Evolutionary conservation across 1,140 invertebrate species (phyloP), one percentile per base, ranked within the genome.

Genomic region (Euglossa dilemma): DNA sequence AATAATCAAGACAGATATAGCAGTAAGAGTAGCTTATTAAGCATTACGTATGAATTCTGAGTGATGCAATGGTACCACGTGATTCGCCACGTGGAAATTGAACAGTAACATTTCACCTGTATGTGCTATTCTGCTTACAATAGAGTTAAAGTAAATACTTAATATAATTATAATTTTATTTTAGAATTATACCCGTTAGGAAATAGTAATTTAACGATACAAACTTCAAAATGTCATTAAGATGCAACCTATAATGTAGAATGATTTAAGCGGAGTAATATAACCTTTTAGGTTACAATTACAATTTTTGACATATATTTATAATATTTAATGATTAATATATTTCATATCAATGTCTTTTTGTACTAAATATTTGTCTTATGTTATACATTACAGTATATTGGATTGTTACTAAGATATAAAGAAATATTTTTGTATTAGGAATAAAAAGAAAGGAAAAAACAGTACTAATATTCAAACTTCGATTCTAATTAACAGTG

Each of bases 11-110:
- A 43, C 28, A 36, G 77, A 28, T 71, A 70, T 23, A 59, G 9
- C 6, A 50, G 25, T 59, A 36, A 64, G 18, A 76, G 20, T n/a
- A 50, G 16, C 61, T 79, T 67, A 79, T 73, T 73, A 9, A 73
- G 20, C 47, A 73, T 80, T 63, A 36, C 20, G n/a, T 25, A 56
- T 4, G 9, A 74, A 56, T 81, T 56, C 16, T 63, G 59, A 50
- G 11, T 81, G 70, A 74, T 63, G 69, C 54, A 80, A 80, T 12
- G 14, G 12, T 5, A 14, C 23, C 79, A 66, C 50, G 71, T 81
- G 79, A 64, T n/a, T 47, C 11, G 23, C 36, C 71, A 81, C 61
- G 59, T 81, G 69, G 59, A 50, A 25, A 8, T 61, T 61, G 1
- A 11, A 36, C 4, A 70, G 9, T 45, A 20, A 2, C 56, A 50